A percentile compares a stretch with the other conserved stretches of the same genome.
Conservation (phyloP, 1,140 invertebrate species). For the Drosophila miranda region DNA sequence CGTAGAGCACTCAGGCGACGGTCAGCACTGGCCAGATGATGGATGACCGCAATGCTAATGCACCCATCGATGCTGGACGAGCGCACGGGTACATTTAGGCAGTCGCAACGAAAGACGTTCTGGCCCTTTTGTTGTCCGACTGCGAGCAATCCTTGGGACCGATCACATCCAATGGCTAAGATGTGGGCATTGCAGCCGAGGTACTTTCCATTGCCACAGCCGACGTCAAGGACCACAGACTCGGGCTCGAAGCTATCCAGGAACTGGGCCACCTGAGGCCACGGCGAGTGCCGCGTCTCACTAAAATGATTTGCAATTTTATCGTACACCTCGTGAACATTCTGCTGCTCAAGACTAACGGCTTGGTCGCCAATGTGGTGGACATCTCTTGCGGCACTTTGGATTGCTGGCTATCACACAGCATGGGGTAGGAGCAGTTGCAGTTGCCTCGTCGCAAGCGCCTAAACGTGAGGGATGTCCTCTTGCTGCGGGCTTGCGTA, state of each 20-base stretch:
- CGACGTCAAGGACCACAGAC: constrained; percentile 93
- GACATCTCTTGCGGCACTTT: constrained; percentile 50
- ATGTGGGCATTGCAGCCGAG: constrained; percentile 87
- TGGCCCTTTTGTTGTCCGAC: constrained; percentile 87
- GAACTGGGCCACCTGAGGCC: constrained; percentile 95
- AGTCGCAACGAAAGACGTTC: constrained; percentile 87
- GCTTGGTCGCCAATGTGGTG: constrained; percentile 84
- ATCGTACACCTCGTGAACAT: constrained; percentile 95
- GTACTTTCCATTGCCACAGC: constrained; percentile 99
- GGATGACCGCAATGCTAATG: constrained; percentile 96
- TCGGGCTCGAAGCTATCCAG: constrained; percentile 86
- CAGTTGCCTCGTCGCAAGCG: constrained; percentile 84
- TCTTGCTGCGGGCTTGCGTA: constrained; percentile 84
- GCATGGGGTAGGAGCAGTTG: constrained; percentile 84
- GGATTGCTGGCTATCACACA: constrained; percentile 85
- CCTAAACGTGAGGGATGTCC: constrained; percentile 96
- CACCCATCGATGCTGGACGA: constrained; percentile 88
- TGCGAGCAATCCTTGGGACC: constrained; percentile 87
- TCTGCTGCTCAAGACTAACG: constrained; percentile 87
- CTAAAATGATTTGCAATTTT: constrained; percentile 97
- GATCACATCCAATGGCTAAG: constrained; percentile 94
- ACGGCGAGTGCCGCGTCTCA: constrained; percentile 94
- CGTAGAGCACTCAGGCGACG: constrained; percentile 88
- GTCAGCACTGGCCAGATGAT: constrained; percentile 89
- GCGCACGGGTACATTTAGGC: constrained; percentile 88